phyloP scores from a whole-genome alignment of 37 sponge, comb jelly and placozoan species.

The Theonella swinhoei region DNA sequence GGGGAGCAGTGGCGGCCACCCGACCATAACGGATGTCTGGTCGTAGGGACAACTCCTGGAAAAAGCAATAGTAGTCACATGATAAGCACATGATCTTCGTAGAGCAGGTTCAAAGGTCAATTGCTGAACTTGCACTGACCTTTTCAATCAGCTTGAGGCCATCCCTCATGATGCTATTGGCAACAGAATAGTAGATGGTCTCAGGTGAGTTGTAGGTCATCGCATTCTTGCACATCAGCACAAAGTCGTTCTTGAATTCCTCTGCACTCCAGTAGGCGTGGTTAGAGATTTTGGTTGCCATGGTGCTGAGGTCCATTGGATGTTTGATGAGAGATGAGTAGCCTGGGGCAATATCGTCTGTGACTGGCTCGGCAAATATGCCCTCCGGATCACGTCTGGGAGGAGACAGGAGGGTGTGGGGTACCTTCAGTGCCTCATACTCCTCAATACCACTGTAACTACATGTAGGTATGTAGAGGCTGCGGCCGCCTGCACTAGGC shows the following conservation, averaged over 20 bases:
- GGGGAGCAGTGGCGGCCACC: not conserved
- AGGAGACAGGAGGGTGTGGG: too few species aligned
- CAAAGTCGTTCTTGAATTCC: slow-evolving; percentile 90
- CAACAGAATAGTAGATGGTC: slow-evolving; percentile 87
- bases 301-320: slow-evolving; percentile 96
- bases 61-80: too few species aligned
- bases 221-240: slow-evolving; percentile 97
- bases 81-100: too few species aligned
- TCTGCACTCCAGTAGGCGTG: slow-evolving; percentile 62
- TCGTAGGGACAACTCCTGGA: slow-evolving; percentile 63
- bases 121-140: too few species aligned
- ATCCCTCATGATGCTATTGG: slow-evolving; percentile 62
- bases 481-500: too few species aligned
- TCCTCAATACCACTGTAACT: too few species aligned
- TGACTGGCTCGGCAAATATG: slow-evolving; percentile 95
- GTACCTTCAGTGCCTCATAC: too few species aligned
- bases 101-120: too few species aligned
- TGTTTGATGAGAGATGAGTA: slow-evolving; percentile 86
- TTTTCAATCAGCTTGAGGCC: slow-evolving; percentile 81
- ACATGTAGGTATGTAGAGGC: too few species aligned
- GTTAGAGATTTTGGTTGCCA: slow-evolving; percentile 79
- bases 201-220: slow-evolving; percentile 96
- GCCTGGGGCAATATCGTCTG: slow-evolving; percentile 96
- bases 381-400: slow-evolving; percentile 86
- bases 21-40: slow-evolving; percentile 56